Base-by-base conservation (phyloP, 2,113 vertebrate species). In the Craseonycteris thonglongyai region DNA sequence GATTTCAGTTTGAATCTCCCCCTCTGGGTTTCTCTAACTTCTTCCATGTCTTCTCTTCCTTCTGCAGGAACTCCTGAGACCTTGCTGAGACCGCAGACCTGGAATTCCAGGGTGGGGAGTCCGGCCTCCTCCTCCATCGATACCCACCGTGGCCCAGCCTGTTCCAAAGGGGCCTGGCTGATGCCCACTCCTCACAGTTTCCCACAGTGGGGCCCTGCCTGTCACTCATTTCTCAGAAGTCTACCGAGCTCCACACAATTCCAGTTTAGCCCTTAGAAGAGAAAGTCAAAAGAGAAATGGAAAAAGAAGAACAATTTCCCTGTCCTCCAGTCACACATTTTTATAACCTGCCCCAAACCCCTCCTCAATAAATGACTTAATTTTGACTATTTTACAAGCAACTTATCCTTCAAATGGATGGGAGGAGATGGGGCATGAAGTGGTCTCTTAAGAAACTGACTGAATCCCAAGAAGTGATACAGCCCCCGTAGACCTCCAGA, bases 321-420 rank as follows among this genome's bases (percentile, higher is more conserved):
- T 66, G 8, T 30, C 58, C 61, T 28, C 61, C n/a, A 69, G 54
- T 15, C 65, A 95, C 30, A 93, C 83, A 61, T 86, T 93, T 95
- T 83, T 93, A 76, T 90, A 91, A 94, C 69, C 68, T 13, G 2
- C 58, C 88, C 95, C 71, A 75, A 96, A 90, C 59, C 84, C 61
- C 38, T 80, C 81, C 71, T 63, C 40, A 74, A 91, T 89, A 95
- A 96, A 92, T 86, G 82, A 95, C 74, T 68, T 95, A 86, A 83
- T 94, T 88, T 89, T 79, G 63, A 82, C 91, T 75, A 78, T 80
- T 96, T 97, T 96, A 96, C 56, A 91, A 94, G 96, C 79, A 89
- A 76, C n/a, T 49, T 93, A 63, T 21, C 59, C 66, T 94, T 95
- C 66, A 95, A 93, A 92, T 26, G 35, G 61, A 88, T 51, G 87